Base-by-base conservation (phyloP, 1,140 invertebrate genomes). In the Triops longicaudatus region DNA sequence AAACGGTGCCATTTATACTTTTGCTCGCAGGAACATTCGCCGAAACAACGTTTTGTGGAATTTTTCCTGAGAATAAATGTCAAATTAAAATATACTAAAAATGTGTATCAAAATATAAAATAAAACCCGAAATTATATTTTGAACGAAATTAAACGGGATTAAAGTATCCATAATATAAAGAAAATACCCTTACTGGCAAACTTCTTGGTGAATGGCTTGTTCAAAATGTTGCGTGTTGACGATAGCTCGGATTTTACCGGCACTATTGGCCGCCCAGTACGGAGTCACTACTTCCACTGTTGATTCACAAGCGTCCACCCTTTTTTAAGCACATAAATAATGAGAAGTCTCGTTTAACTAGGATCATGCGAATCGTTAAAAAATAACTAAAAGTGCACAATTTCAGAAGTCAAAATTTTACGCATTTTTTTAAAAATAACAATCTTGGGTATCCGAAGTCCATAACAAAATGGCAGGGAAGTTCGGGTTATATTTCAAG, bases 201-300 rank as follows among this genome's bases (percentile, higher is more conserved):
- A 95, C 91, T 89, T 96, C 95, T 84, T 96, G 94, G 83, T 96
- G 95, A 82, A 97, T 95, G 11, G 94, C 94, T 85, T 97, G 95
- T 82, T 96, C 94, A 80, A 97, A 95, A 83, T 96, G 94, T 84
- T 95, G 93, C 2, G 93, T 96, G 83, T 97, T 97, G 14, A 97
- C 94, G 77, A 97, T 93, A 1, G 94, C 94, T 27, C 94, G 86
- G 31, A 95, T 88, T 86, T 96, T 95, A 50, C 93, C 93, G 1
- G 92, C 93, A 10, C 93, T 95, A 83, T 96, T 97, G 4, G 92
- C 90, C 0, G 94, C 94, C 94, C 94, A 97, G 82, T 95, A 97
- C 0, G 95, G 95, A 0, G 94, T 96, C 9, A 95, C 90, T 78
- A 97, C 94, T 85, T 96, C 94, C n/a, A 93, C 89, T 83, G 94